These are phyloP conservation scores for Alethe castanea DNA, from an alignment of 2,113 vertebrate species.

Conservation along the genomic window DNA sequence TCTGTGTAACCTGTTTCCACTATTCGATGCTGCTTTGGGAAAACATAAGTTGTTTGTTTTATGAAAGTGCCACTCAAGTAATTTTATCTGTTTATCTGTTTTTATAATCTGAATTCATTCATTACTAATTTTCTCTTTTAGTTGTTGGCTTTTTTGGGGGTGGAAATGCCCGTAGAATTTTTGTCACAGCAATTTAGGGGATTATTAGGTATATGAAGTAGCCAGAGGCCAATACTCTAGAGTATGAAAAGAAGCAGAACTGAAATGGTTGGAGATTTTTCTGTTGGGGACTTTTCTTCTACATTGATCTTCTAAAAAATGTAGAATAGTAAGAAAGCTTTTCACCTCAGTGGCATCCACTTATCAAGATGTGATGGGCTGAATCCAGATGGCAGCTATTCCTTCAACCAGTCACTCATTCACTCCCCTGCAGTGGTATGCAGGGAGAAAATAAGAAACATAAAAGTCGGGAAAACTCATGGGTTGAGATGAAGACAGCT, in stretches of 20 bases:
- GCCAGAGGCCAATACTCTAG: background rate
- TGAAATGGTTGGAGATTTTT: background rate
- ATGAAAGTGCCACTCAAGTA: background rate
- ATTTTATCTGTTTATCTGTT: background rate
- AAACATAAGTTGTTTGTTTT: background rate
- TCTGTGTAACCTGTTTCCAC: background rate
- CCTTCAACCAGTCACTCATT: background rate
- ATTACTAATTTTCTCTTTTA: background rate
- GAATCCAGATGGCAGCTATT: background rate
- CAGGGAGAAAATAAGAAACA: fast-evolving
- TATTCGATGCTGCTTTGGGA: background rate
- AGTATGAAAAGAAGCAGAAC: background rate
- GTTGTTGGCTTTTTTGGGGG: fast-evolving
- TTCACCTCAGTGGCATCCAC: background rate
- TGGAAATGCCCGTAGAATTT: background rate
- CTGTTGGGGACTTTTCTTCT: background rate
- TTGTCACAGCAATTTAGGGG: background rate
- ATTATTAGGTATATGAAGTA: background rate
- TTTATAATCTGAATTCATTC: background rate
- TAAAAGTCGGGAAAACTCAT: background rate
- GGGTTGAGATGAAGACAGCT: background rate
- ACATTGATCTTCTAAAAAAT: background rate
- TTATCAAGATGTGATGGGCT: background rate
- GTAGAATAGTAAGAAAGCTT: background rate
- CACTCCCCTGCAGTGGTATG: fast-evolving